A percentile compares a stretch with the other conserved stretches of the same genome.
These are phyloP conservation scores for Norana najaformis DNA, from an alignment of 2,888 invertebrate species.

Conservation along the genomic window DNA sequence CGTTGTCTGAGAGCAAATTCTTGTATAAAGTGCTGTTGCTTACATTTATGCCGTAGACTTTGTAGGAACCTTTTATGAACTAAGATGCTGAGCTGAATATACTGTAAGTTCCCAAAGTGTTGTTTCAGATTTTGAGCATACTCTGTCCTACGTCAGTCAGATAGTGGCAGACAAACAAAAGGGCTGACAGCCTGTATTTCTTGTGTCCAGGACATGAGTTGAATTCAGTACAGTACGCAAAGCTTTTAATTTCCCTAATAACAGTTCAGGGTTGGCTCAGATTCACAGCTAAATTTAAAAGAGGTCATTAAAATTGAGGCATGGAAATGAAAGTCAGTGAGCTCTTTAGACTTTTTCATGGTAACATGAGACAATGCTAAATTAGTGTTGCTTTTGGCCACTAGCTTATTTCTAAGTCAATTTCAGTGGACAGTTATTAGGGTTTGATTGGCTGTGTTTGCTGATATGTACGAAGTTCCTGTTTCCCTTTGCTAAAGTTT, in stretches of 20 bases:
- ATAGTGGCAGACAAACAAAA: not conserved
- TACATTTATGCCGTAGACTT: not conserved
- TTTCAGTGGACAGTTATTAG: not conserved
- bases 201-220: not conserved
- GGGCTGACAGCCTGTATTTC: not conserved
- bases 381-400: too few species aligned
- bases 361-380: too few species aligned
- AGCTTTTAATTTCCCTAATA: not conserved
- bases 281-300: not conserved
- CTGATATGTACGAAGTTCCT: not conserved
- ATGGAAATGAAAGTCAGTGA: not conserved
- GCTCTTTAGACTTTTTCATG: too few species aligned
- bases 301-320: constrained; percentile 13
- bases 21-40: not conserved
- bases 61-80: not conserved
- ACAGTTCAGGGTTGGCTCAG: not conserved
- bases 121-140: not conserved
- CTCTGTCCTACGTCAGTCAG: not conserved
- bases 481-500: not conserved
- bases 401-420: not conserved
- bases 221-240: not conserved
- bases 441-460: not conserved
- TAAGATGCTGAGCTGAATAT: not conserved
- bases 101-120: not conserved
- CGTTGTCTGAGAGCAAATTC: not conserved